These are phyloP conservation scores for Nycticorax nycticorax DNA, from an alignment of 2,113 vertebrate genomes.

Conservation along the genomic window DNA sequence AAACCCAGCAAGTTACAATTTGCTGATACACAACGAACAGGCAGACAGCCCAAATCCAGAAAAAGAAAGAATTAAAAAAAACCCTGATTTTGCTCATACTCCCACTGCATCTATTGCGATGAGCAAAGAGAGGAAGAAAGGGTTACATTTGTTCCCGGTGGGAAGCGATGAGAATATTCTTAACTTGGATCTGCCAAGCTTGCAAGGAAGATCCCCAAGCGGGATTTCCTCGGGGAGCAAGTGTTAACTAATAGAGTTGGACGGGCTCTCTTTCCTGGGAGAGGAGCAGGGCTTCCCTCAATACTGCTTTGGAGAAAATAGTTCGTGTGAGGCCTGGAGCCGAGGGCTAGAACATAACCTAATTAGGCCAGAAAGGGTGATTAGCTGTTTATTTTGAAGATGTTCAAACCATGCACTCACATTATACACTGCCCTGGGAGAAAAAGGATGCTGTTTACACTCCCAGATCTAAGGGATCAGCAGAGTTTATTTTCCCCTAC, in stretches of 20 bases:
- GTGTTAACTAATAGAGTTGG: not conserved
- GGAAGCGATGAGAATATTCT: not conserved
- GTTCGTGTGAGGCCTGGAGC: not conserved
- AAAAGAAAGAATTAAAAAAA: too few species aligned
- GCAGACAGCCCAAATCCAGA: not conserved
- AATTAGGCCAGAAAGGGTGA: slow-evolving; percentile 55
- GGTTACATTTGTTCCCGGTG: not conserved
- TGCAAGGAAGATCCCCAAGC: not conserved
- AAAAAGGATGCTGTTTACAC: slow-evolving; percentile 37
- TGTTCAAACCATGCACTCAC: slow-evolving; percentile 24
- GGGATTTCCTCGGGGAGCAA: not conserved
- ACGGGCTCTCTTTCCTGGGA: not conserved
- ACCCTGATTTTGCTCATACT: not conserved
- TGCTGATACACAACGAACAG: not conserved
- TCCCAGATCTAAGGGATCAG: slow-evolving; percentile 19
- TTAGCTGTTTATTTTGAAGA: slow-evolving; percentile 62
- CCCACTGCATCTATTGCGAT: rapidly evolving
- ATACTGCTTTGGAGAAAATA: rapidly evolving
- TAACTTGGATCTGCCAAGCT: not conserved
- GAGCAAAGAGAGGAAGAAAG: not conserved
- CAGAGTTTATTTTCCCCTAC: slow-evolving; percentile 55
- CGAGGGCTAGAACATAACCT: slow-evolving; percentile 37
- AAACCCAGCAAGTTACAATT: not conserved
- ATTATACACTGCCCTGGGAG: slow-evolving; percentile 22
- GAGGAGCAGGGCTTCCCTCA: not conserved